These are phyloP conservation scores for Phyllostomus hastatus DNA, from an alignment of 2,113 vertebrate genomes.

Conservation along the genomic window DNA sequence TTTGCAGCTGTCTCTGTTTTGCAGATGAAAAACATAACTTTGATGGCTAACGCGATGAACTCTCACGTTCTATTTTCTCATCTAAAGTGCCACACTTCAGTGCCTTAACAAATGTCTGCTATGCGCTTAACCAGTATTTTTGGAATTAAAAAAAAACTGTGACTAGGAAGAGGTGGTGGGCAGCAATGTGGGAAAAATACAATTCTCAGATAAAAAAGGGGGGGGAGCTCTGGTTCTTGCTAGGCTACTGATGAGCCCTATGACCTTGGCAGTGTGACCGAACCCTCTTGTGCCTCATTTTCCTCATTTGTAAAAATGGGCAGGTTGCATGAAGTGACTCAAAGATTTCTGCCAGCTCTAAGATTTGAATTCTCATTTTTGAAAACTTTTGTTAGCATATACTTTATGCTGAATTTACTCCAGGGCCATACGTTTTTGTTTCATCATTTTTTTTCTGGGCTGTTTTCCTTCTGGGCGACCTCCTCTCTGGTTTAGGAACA, in stretches of 20 bases:
- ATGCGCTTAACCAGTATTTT: background rate
- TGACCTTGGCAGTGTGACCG: no score
- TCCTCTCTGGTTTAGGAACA: background rate
- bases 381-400: background rate
- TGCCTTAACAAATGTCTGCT: background rate
- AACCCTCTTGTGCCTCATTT: background rate
- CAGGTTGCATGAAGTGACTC: background rate
- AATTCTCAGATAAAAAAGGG: background rate
- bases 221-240: background rate
- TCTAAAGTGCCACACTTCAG: background rate
- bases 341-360: background rate
- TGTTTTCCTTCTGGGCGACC: background rate
- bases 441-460: background rate
- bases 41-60: background rate
- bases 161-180: background rate
- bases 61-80: background rate
- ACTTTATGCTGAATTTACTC: background rate
- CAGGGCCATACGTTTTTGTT: background rate
- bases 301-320: background rate
- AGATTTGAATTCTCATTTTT: background rate
- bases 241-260: background rate
- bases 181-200: background rate
- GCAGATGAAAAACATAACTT: background rate
- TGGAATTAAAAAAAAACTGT: background rate
- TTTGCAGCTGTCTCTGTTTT: slow-evolving; percentile 70